These are phyloP conservation scores for Lasius fuliginosus DNA, from an alignment of 2,888 invertebrate species.

Conservation along the genomic window DNA sequence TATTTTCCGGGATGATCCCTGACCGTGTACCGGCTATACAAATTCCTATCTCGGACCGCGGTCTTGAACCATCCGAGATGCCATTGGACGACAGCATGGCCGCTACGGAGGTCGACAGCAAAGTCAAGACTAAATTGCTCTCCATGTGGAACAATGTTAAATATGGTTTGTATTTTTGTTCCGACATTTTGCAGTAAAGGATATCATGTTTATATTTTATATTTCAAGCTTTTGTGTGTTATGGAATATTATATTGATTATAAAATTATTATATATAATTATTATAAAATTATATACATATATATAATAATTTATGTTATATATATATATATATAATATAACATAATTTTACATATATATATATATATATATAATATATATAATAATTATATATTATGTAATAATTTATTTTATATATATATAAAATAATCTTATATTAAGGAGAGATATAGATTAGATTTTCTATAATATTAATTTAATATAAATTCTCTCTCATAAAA, in stretches of 20 bases:
- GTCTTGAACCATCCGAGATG: slow-evolving; percentile 65
- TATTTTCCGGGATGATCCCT: slow-evolving; percentile 73
- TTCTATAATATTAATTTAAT: not conserved
- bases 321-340: too few species aligned
- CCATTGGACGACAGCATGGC: slow-evolving; percentile 77
- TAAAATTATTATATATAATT: not conserved
- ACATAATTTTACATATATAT: too few species aligned
- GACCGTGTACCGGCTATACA: slow-evolving; percentile 79
- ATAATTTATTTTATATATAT: too few species aligned
- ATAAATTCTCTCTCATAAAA: not conserved
- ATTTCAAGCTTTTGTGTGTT: not conserved
- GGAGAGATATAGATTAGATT: not conserved
- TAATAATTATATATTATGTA: too few species aligned
- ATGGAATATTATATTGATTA: not conserved
- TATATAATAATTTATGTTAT: too few species aligned
- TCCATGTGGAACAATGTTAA: slow-evolving; percentile 98
- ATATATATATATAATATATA: too few species aligned
- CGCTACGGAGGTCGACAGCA: slow-evolving; percentile 89
- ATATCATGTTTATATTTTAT: not conserved
- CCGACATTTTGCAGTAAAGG: slow-evolving; percentile 67
- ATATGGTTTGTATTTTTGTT: slow-evolving; percentile 89
- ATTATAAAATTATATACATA: not conserved
- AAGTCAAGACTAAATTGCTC: slow-evolving; percentile 93
- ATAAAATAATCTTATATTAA: not conserved
- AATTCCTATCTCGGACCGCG: slow-evolving; percentile 62